Evolutionary conservation across 2,113 vertebrate genomes (phyloP).

Genomic region (Theristicus caerulescens): DNA sequence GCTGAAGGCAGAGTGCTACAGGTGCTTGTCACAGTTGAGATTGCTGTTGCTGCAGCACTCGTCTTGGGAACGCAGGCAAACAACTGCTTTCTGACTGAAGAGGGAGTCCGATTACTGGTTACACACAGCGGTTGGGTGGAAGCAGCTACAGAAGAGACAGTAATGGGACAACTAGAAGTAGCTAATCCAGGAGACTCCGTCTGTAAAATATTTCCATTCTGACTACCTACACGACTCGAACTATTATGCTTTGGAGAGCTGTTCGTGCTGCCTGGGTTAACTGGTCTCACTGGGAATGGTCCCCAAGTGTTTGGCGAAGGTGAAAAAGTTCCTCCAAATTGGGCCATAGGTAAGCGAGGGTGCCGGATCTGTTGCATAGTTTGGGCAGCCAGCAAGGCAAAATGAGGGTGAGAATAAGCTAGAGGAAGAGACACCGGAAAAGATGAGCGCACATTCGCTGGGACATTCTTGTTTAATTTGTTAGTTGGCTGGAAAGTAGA

Average conservation of each 20-base stretch:
- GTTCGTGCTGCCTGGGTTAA: constrained; percentile 93
- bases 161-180: constrained; percentile 73
- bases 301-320: constrained; percentile 96
- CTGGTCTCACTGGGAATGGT: constrained; percentile 96
- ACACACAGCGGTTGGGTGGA: constrained; percentile 72
- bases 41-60: constrained; percentile 71
- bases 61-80: constrained; percentile 88
- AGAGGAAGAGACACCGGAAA: constrained; percentile 93
- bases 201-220: constrained; percentile 74
- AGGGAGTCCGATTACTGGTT: constrained; percentile 83
- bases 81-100: constrained; percentile 92
- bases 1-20: constrained; percentile 73
- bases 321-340: constrained; percentile 96
- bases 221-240: constrained; percentile 70
- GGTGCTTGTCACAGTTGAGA: constrained; percentile 78
- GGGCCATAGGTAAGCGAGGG: constrained; percentile 96
- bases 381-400: constrained; percentile 94
- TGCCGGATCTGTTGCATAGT: constrained; percentile 99
- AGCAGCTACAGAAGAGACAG: constrained; percentile 77
- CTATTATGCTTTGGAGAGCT: constrained; percentile 95
- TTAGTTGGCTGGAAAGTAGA: constrained; percentile 86
- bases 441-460: constrained; percentile 89
- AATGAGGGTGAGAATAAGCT: constrained; percentile 95
- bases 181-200: constrained; percentile 71
- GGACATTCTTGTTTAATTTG: constrained; percentile 90